Conservation (phyloP, 1,140 invertebrate species). For the Lucilia sericata region DNA sequence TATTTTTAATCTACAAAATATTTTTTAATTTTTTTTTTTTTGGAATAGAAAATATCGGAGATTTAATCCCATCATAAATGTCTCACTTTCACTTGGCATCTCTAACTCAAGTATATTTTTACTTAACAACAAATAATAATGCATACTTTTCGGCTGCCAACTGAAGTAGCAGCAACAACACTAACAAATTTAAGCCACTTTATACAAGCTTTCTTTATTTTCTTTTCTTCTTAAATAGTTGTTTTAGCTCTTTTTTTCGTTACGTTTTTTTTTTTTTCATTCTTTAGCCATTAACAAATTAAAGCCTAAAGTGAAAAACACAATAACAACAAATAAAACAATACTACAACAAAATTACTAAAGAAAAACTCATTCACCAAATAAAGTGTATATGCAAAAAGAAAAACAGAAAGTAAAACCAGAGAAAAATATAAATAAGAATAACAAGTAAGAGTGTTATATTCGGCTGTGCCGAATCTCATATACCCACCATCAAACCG, state of each 20-base stretch:
- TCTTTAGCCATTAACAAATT: constrained; percentile 22
- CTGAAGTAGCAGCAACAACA: neutral
- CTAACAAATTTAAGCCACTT: constrained; percentile 11
- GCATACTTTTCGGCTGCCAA: neutral
- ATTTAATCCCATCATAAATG: too few species aligned
- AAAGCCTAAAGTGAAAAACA: constrained; percentile 22
- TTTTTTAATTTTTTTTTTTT: too few species aligned
- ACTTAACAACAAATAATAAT: constrained; percentile 10
- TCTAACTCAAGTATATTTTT: neutral
- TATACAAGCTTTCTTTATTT: neutral
- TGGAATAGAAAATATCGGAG: too few species aligned
- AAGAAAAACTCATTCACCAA: neutral
- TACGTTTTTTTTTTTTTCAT: neutral
- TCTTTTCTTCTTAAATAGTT: neutral
- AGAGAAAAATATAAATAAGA: neutral
- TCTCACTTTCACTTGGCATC: neutral
- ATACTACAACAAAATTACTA: neutral
- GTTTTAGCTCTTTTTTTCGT: neutral
- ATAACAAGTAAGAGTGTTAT: too few species aligned
- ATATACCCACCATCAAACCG: too few species aligned
- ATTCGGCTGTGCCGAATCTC: too few species aligned
- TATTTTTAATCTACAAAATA: too few species aligned
- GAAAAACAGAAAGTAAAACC: neutral
- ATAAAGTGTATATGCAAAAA: neutral
- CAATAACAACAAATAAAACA: neutral